Base-by-base conservation (phyloP, 2,888 invertebrate species). In the Lucinisca nassula region DNA sequence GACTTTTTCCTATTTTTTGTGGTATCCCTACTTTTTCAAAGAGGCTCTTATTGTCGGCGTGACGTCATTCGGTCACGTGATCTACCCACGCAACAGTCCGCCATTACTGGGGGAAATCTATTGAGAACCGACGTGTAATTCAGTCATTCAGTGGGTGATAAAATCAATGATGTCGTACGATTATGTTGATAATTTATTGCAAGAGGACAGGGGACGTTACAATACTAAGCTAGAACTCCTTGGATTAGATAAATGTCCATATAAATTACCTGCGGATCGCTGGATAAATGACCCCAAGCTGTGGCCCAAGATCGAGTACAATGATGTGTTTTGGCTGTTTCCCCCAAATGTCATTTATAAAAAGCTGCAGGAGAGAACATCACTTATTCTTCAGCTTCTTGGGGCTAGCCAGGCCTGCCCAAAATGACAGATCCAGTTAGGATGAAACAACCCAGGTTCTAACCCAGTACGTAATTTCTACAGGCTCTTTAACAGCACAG, bases 201-300 rank as follows among this genome's bases (percentile, higher is more conserved):
- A 74, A 4, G 74, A 81, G 24, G 81, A 72, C 40, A 58, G 38
- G 27, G 27, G 38, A 32, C 49, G 81, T 21, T 74, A 81, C 40
- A 58, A 14, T 27, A 32, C 27, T 17, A 81, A 81, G 35, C 51
- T 81, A n/a, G 37, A 40, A 1, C 32, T 74, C 0, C 38, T 74
- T 51, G 74, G 81, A 30, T n/a, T 74, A 24, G 58, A 73, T 21
- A 73, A 74, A 30, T 81, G 81, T 61, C 81, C 81, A 30, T 81
- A 74, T 55, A 55, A 81, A 73, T 55, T 70, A 21, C 75, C 81
- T 55, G 81, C 73, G 0, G 81, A 81, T 73, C 55, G 30, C n/a
- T 81, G 81, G 81, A 58, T 49, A 24, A 74, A 81, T 45, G 61
- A 81, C 58, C 81, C 81, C n/a, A 81, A 81, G 37, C 61, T 55